phyloP scores from a whole-genome alignment of 2,113 vertebrate genomes.

The Labeo rohita region DNA sequence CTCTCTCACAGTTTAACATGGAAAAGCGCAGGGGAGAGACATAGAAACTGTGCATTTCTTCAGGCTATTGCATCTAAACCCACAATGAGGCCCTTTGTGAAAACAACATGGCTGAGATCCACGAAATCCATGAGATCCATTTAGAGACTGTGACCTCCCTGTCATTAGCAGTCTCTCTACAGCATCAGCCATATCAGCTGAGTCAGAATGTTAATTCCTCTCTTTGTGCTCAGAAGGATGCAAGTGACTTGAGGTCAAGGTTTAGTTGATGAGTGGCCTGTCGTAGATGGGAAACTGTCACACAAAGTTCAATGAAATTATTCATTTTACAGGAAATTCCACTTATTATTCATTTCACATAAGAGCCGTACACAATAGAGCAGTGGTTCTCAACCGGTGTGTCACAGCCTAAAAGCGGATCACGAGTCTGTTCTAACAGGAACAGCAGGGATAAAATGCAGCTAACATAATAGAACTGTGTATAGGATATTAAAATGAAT shows the following conservation, averaged over 20 bases:
- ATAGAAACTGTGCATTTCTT: background rate
- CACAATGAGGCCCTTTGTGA: conserved; percentile 46
- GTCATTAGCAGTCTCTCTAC: background rate
- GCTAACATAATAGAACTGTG: background rate
- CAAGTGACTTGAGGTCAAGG: conserved; percentile 51
- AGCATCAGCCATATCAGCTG: conserved; percentile 39
- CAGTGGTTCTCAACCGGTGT: background rate
- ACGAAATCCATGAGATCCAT: conserved; percentile 6
- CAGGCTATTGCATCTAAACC: background rate
- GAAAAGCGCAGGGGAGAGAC: background rate
- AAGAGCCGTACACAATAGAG: background rate
- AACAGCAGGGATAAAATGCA: background rate
- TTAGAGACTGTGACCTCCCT: background rate
- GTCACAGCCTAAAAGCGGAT: background rate
- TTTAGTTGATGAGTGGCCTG: conserved; percentile 34
- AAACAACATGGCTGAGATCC: background rate
- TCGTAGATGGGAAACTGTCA: conserved; percentile 60
- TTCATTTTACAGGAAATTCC: conserved; percentile 15
- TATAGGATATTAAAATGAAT: background rate
- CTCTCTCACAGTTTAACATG: conserved; percentile 2
- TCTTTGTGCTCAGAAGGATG: conserved; percentile 57
- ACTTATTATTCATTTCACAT: conserved; percentile 47
- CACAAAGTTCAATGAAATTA: conserved; percentile 40
- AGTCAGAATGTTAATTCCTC: conserved; percentile 51
- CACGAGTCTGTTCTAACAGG: background rate